Percentiles rank a stretch among this genome's conserved stretches.
Conservation (phyloP, 92 coral and sea anemone species). For the Scolanthus callimorphus region DNA sequence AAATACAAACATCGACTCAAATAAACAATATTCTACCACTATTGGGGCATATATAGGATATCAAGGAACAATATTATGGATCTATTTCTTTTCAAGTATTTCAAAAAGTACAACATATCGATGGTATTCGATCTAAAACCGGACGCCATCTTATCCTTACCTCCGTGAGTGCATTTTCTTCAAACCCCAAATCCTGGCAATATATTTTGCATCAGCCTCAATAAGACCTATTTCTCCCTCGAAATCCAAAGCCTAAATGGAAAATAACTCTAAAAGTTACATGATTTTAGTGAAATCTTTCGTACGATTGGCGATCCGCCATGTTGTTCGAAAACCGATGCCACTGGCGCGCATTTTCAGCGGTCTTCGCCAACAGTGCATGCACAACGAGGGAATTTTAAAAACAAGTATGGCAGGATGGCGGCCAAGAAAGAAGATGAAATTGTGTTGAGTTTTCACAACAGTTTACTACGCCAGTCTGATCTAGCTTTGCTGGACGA, state of each 20-base stretch:
- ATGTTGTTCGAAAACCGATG: constrained; percentile 10
- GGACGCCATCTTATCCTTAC: constrained; percentile 57
- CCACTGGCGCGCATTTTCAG: constrained; percentile 27
- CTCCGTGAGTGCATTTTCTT: constrained; percentile 2
- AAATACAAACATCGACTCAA: background rate
- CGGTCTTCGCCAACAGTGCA: constrained; percentile 34
- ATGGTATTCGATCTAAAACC: background rate
- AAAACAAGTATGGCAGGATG: constrained; percentile 62
- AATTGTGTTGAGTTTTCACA: constrained; percentile 81
- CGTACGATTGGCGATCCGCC: constrained; percentile 6
- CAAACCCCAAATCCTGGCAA: no score
- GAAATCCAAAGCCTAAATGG: no score
- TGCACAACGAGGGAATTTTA: constrained; percentile 58
- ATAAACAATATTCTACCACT: no score
- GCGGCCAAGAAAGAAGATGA: constrained; percentile 48
- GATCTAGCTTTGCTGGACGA: constrained; percentile 76
- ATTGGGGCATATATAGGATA: no score
- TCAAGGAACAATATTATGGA: no score
- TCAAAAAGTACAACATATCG: background rate
- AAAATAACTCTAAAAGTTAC: background rate
- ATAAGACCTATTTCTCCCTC: no score
- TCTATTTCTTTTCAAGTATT: no score
- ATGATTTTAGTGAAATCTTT: background rate
- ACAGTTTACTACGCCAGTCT: constrained; percentile 82
- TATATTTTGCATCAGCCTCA: no score